phyloP scores from a whole-genome alignment of 2,113 vertebrate species.

The Irena cyanogastra region DNA sequence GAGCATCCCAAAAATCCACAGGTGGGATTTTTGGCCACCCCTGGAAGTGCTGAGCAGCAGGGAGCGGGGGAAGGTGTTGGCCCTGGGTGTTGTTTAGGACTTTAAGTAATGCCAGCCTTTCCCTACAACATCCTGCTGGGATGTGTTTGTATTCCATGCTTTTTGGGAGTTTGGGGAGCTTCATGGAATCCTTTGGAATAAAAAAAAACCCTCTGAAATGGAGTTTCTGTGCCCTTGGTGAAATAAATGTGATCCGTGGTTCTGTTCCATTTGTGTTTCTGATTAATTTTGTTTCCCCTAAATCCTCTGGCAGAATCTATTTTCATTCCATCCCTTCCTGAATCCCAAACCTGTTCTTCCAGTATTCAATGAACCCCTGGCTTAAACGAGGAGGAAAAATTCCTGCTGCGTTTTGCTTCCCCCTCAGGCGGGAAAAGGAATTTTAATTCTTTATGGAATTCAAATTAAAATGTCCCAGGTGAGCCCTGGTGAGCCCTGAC shows the following conservation, averaged over 20 bases:
- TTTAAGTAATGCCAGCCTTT: not conserved
- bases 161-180: not conserved
- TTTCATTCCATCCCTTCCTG: not conserved
- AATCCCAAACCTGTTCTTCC: not conserved
- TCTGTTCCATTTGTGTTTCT: not conserved
- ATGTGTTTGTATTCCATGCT: not conserved
- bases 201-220: not conserved
- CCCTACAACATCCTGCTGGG: not conserved
- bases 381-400: not conserved
- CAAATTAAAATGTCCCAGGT: not conserved
- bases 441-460: not conserved
- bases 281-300: not conserved
- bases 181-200: not conserved
- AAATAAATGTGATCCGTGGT: not conserved
- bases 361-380: not conserved
- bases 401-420: not conserved
- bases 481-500: not conserved
- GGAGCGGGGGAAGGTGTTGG: not conserved
- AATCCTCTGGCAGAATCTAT: not conserved
- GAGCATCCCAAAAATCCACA: not conserved
- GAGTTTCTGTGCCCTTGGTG: not conserved
- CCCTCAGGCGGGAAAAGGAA: not conserved
- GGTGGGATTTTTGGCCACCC: not conserved
- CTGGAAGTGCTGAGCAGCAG: not conserved
- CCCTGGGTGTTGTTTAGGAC: rapidly evolving